Conservation (phyloP, 1,140 invertebrate genomes). For the Eciton burchellii region DNA sequence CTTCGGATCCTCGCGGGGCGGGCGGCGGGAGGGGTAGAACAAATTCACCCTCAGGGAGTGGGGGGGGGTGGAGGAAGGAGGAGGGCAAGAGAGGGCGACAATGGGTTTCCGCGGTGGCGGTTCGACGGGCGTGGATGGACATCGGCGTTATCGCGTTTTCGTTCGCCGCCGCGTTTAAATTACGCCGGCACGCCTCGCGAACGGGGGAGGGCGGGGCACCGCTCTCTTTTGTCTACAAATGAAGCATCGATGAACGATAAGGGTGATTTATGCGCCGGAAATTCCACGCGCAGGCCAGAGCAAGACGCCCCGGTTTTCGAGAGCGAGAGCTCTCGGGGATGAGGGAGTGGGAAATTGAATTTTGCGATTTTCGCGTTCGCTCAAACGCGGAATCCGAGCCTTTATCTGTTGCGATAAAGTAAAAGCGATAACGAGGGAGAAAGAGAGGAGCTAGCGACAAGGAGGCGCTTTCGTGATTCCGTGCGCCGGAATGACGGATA, state of each 20-base stretch:
- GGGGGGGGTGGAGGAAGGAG: constrained; percentile 30
- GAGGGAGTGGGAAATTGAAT: no score
- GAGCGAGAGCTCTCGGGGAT: no score
- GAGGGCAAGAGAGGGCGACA: constrained; percentile 58
- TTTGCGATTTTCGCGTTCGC: no score
- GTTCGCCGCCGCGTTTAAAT: constrained; percentile 53
- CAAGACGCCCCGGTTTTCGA: no score
- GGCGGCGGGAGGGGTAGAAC: constrained; percentile 59
- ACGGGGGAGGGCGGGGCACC: not conserved
- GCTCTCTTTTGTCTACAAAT: constrained; percentile 46
- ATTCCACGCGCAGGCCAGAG: constrained; percentile 11
- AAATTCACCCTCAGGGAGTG: no score
- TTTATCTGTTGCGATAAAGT: not conserved
- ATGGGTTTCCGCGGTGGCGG: constrained; percentile 55
- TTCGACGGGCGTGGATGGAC: constrained; percentile 62
- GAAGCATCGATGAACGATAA: constrained; percentile 31
- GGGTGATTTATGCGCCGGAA: constrained; percentile 41
- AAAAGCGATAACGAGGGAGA: not conserved
- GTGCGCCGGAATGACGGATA: not conserved
- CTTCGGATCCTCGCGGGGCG: constrained; percentile 53
- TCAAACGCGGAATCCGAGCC: not conserved
- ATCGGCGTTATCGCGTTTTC: constrained; percentile 55
- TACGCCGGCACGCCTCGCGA: constrained; percentile 46
- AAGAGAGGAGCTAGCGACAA: not conserved
- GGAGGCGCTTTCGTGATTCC: no score